Evolutionary conservation across 1,140 invertebrate genomes (phyloP).

Genomic region (Neoseiulus cucumeris): DNA sequence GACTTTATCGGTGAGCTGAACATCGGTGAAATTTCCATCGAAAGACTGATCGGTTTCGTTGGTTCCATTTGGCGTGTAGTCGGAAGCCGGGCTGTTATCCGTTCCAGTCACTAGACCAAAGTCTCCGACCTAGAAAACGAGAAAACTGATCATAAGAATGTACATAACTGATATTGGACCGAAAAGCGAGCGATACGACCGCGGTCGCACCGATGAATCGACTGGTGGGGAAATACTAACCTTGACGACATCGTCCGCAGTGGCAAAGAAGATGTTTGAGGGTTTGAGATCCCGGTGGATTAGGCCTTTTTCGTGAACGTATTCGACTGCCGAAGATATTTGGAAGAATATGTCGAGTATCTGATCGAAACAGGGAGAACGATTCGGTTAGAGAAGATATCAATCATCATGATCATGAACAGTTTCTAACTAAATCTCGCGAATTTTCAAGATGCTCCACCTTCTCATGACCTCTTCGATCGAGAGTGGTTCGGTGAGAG

Average conservation of each 20-base stretch:
- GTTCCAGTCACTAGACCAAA: conserved; percentile 82
- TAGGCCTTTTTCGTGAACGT: conserved; percentile 69
- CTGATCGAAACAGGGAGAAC: conserved; percentile 17
- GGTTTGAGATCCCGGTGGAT: conserved; percentile 81
- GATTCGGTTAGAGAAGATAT: conserved; percentile 23
- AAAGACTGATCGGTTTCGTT: not conserved
- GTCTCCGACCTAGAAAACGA: conserved; percentile 93
- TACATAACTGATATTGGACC: not conserved
- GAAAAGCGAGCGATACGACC: not conserved
- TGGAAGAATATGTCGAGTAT: conserved; percentile 65
- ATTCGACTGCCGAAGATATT: conserved; percentile 79
- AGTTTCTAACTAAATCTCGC: no score
- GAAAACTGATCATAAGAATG: no score
- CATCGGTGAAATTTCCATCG: not conserved
- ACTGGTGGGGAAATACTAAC: not conserved
- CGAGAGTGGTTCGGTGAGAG: conserved; percentile 22
- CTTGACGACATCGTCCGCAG: conserved; percentile 1
- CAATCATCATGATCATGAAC: conserved; percentile 22
- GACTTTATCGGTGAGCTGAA: conserved; percentile 43
- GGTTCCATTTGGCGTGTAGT: no score
- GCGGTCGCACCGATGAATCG: not conserved
- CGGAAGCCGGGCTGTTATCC: conserved; percentile 22
- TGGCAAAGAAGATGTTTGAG: not conserved
- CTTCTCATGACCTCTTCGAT: not conserved
- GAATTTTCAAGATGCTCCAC: not conserved